Evolutionary conservation across 1,140 invertebrate genomes (phyloP).

Genomic region (Zaprionus gabonicus): DNA sequence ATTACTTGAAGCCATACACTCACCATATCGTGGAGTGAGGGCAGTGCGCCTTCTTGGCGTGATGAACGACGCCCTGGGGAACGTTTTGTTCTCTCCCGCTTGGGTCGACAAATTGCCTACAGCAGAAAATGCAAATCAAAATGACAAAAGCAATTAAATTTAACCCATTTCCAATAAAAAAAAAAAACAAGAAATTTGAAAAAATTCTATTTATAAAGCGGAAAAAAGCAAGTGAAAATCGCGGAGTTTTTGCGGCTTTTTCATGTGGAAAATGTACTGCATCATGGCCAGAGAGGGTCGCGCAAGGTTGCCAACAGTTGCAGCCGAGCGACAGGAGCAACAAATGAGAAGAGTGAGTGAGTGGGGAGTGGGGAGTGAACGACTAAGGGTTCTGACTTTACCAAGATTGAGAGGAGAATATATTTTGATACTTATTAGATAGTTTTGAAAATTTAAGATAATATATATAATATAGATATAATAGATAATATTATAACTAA

Average conservation of each 20-base stretch:
- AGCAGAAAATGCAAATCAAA: constrained; percentile 79
- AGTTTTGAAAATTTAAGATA: background rate
- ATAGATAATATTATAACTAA: no score
- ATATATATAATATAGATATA: no score
- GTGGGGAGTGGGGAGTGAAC: no score
- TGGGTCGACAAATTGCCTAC: constrained; percentile 70
- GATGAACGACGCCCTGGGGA: constrained; percentile 75
- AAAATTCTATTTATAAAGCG: constrained; percentile 19
- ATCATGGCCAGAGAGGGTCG: constrained; percentile 51
- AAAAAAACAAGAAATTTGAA: constrained; percentile 39
- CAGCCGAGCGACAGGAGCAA: constrained; percentile 18
- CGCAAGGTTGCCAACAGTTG: constrained; percentile 67
- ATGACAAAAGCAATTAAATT: constrained; percentile 83
- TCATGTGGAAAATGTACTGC: constrained; percentile 84
- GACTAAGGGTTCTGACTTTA: constrained; percentile 1
- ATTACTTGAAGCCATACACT: constrained; percentile 19
- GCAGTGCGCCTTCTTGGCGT: constrained; percentile 36
- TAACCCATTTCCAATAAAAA: constrained; percentile 79
- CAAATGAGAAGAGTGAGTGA: background rate
- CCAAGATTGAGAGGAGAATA: background rate
- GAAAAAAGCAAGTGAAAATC: constrained; percentile 53
- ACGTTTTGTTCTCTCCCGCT: constrained; percentile 54
- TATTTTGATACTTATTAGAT: background rate
- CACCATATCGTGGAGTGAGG: constrained; percentile 4
- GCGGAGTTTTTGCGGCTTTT: constrained; percentile 77